Conservation (phyloP, 2,888 invertebrate genomes). For the Prosopocoilus inquinatus region DNA sequence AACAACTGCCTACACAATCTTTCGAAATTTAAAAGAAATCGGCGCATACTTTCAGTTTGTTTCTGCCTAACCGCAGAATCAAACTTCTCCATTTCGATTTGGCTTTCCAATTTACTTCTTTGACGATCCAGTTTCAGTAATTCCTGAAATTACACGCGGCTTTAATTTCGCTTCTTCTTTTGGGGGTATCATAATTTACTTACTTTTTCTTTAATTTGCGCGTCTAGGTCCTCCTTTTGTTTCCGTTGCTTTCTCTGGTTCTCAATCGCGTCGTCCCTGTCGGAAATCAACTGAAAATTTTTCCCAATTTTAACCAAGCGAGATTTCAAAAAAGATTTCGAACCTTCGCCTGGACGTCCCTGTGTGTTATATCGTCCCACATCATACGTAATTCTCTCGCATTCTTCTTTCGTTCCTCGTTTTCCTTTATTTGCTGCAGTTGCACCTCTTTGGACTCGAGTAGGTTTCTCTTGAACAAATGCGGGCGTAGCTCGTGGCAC, state of each 20-base stretch:
- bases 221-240: conserved; percentile 42
- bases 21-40: conserved; percentile 1
- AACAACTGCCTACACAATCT: conserved; percentile 5
- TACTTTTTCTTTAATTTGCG: conserved; percentile 44
- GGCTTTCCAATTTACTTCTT: conserved; percentile 36
- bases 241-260: conserved; percentile 47
- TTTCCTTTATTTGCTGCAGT: conserved; percentile 62
- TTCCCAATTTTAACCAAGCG: neutral
- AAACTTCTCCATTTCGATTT: conserved; percentile 35
- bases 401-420: conserved; percentile 53
- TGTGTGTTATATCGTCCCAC: conserved; percentile 62
- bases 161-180: conserved; percentile 3
- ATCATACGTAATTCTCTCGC: conserved; percentile 59
- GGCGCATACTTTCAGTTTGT: conserved; percentile 39
- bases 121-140: conserved; percentile 37
- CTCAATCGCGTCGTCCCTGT: conserved; percentile 54
- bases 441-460: conserved; percentile 57
- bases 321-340: neutral
- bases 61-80: conserved; percentile 36
- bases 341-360: conserved; percentile 55
- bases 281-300: conserved; percentile 51
- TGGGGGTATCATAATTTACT: neutral
- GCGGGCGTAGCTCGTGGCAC: conserved; percentile 53
- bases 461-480: conserved; percentile 51
- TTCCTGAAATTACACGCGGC: conserved; percentile 16